Conservation (phyloP, 1,140 invertebrate genomes). For the Saccostrea cuccullata region DNA sequence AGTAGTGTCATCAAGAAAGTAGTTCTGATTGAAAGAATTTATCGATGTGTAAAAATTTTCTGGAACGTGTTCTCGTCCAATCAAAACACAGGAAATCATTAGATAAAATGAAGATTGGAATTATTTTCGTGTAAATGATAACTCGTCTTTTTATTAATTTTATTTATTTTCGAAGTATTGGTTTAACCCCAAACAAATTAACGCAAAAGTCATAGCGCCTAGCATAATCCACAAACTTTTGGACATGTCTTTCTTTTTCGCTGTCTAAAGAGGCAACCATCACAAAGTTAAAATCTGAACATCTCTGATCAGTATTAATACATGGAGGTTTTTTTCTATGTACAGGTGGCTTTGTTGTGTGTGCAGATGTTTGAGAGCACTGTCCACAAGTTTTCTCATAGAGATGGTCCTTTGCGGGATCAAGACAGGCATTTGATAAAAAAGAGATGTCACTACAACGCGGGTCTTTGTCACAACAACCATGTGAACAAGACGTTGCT, state of each 20-base stretch:
- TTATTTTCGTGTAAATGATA: too few relatives aligned
- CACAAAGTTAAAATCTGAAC: not conserved
- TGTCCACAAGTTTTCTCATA: not conserved
- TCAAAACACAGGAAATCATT: too few relatives aligned
- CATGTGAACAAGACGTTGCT: too few relatives aligned
- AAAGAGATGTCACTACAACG: not conserved
- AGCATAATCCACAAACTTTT: not conserved
- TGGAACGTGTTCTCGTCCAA: too few relatives aligned
- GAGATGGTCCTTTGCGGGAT: not conserved
- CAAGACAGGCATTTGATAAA: not conserved
- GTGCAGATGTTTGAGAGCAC: not conserved
- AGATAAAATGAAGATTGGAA: too few relatives aligned
- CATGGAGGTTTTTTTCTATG: not conserved
- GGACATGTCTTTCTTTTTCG: not conserved
- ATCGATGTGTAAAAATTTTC: too few relatives aligned
- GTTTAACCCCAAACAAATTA: too few relatives aligned
- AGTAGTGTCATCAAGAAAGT: too few relatives aligned
- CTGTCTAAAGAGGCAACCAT: not conserved
- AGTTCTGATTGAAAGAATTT: too few relatives aligned
- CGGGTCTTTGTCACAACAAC: not conserved
- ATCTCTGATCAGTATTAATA: not conserved
- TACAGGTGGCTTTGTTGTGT: not conserved
- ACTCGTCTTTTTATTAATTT: too few relatives aligned
- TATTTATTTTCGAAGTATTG: too few relatives aligned
- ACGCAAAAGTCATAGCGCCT: too few relatives aligned